phyloP scores from a whole-genome alignment of 1,140 invertebrate genomes.

The Contarinia nasturtii region DNA sequence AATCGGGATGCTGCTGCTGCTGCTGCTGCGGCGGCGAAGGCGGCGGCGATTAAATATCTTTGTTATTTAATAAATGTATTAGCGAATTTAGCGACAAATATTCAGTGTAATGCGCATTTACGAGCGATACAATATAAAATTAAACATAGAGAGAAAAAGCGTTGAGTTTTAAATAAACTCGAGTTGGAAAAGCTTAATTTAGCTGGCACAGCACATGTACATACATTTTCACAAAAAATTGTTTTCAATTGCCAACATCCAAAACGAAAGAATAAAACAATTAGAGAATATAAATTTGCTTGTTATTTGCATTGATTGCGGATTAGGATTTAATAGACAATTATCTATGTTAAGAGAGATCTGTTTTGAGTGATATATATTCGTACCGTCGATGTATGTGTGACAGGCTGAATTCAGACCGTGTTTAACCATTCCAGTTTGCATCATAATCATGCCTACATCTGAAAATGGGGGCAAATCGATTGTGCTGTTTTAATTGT shows the following conservation, averaged over 20 bases:
- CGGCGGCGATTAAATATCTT: too few relatives aligned
- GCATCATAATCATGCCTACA: conserved; percentile 89
- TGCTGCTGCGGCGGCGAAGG: too few relatives aligned
- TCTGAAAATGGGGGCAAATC: conserved; percentile 48
- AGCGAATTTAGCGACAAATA: too few relatives aligned
- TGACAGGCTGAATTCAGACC: conserved; percentile 55
- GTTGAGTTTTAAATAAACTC: background rate
- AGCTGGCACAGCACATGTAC: background rate
- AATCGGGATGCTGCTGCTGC: too few relatives aligned
- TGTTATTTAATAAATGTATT: too few relatives aligned
- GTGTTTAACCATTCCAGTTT: conserved; percentile 79
- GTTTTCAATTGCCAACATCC: background rate
- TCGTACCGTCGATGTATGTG: conserved; percentile 61
- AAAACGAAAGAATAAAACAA: too few relatives aligned
- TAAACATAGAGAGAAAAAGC: too few relatives aligned
- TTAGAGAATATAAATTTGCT: conserved; percentile 8
- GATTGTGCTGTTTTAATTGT: background rate
- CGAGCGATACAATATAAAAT: too few relatives aligned
- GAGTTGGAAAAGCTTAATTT: background rate
- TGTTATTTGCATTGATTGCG: conserved; percentile 10
- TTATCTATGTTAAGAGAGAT: background rate
- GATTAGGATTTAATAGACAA: too few relatives aligned
- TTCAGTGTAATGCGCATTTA: too few relatives aligned
- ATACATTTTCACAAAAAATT: background rate
- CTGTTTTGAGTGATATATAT: conserved; percentile 3